Conservation (phyloP, 2,797 vertebrate species). For the Siniperca scherzeri region DNA sequence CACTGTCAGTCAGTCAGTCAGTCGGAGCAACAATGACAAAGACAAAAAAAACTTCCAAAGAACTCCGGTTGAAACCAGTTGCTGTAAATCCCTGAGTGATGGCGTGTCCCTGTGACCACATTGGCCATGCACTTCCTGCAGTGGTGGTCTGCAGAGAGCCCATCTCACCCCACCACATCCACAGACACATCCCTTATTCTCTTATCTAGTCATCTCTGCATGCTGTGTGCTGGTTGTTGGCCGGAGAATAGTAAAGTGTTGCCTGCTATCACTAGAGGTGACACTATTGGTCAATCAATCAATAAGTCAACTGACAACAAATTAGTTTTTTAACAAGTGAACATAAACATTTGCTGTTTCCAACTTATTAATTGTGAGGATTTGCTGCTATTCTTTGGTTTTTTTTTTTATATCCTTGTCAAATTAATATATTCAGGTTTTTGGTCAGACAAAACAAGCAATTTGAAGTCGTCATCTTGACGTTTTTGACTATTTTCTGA, state of each 20-base stretch:
- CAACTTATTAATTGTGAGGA: background rate
- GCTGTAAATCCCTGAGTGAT: constrained; percentile 74
- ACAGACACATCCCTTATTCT: constrained; percentile 52
- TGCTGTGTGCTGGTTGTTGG: constrained; percentile 21
- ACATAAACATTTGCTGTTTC: background rate
- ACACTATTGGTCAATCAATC: background rate
- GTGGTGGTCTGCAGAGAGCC: constrained; percentile 50
- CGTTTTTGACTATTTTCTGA: background rate
- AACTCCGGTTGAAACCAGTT: constrained; percentile 77
- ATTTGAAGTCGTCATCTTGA: background rate
- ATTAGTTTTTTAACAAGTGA: background rate
- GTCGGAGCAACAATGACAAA: constrained; percentile 50
- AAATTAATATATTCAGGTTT: background rate
- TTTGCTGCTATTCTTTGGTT: background rate
- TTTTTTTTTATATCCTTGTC: background rate
- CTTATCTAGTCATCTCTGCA: constrained; percentile 71
- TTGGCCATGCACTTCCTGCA: constrained; percentile 78
- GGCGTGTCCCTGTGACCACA: constrained; percentile 75
- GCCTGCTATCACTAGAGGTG: background rate
- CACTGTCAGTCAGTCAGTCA: constrained; percentile 23
- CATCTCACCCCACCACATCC: constrained; percentile 46
- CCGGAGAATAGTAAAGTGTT: constrained; percentile 22
- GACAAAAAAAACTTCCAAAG: constrained; percentile 53
- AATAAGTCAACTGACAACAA: background rate
- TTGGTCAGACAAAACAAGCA: background rate